These are phyloP conservation scores for Sebastes variabilis DNA, from an alignment of 2,797 vertebrate genomes.

Conservation along the genomic window DNA sequence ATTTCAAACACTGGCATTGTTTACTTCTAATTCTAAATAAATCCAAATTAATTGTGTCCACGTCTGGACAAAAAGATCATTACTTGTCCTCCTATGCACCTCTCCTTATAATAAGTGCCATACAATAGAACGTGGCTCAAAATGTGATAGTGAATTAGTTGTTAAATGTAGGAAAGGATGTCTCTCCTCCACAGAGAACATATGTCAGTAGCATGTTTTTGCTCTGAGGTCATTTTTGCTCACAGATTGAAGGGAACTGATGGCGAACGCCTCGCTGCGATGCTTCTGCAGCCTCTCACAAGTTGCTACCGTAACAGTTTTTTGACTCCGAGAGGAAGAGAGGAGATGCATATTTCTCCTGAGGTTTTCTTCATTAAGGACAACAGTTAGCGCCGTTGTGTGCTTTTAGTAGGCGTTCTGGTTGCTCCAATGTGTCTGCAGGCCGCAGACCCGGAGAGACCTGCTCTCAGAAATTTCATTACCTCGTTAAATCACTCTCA, in stretches of 20 bases:
- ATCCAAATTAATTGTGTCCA: background rate
- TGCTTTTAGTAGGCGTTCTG: conserved; percentile 55
- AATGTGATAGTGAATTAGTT: background rate
- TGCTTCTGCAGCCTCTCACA: conserved; percentile 56
- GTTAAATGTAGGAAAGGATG: conserved; percentile 28
- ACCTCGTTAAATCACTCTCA: conserved; percentile 70
- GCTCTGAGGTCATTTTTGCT: conserved; percentile 63
- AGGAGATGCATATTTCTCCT: conserved; percentile 64
- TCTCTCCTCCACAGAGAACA: conserved; percentile 33
- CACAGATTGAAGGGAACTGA: conserved; percentile 55
- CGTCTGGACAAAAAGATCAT: background rate
- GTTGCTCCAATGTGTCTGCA: conserved; percentile 60
- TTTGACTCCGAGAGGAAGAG: conserved; percentile 37
- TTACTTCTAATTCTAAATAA: conserved; percentile 26
- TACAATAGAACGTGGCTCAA: background rate
- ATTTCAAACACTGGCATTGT: conserved; percentile 5
- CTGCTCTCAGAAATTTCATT: conserved; percentile 69
- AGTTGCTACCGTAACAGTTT: conserved; percentile 59
- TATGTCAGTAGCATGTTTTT: conserved; percentile 59
- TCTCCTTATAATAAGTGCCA: background rate
- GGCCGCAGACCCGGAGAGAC: conserved; percentile 61
- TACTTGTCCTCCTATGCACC: background rate
- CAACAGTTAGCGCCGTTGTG: conserved; percentile 46
- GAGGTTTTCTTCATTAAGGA: conserved; percentile 70
- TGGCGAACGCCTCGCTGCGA: conserved; percentile 53